Evolutionary conservation across 1,140 invertebrate genomes (phyloP).

Genomic region (Tribolium madens): DNA sequence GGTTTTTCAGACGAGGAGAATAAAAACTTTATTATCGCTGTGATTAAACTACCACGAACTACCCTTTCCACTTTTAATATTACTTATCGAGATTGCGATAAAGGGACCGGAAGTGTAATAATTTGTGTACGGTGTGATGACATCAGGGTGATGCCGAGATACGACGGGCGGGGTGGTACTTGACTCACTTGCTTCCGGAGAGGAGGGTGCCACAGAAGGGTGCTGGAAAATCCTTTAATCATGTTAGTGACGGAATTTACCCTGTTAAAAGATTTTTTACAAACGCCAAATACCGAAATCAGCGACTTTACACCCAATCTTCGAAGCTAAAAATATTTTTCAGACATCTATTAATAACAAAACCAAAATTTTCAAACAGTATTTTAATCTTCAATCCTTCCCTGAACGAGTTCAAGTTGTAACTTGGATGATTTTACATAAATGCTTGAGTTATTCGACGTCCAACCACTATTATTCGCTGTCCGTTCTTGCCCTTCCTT

Average conservation of each 20-base stretch:
- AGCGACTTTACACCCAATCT: not conserved
- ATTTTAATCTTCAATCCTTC: too few species aligned
- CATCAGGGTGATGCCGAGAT: constrained; percentile 56
- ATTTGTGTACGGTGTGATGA: constrained; percentile 56
- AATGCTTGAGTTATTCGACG: not conserved
- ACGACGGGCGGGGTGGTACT: constrained; percentile 56
- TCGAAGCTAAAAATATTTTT: too few species aligned
- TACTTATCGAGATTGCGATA: constrained; percentile 49
- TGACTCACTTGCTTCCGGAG: constrained; percentile 60
- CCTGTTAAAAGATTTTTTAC: not conserved
- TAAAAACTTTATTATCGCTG: constrained; percentile 4
- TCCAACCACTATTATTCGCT: too few species aligned
- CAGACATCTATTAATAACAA: too few species aligned
- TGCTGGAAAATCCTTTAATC: constrained; percentile 55
- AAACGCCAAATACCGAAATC: too few species aligned
- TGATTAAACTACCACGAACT: constrained; percentile 13
- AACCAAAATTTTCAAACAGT: too few species aligned
- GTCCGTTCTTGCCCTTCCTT: not conserved
- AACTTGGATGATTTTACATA: not conserved
- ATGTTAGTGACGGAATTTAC: constrained; percentile 52
- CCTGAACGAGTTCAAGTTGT: too few species aligned
- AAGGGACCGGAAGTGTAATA: constrained; percentile 60
- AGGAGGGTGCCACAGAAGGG: constrained; percentile 51
- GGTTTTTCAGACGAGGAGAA: constrained; percentile 7
- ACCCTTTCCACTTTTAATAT: constrained; percentile 42